phyloP scores from a whole-genome alignment of 1,140 invertebrate species.

The Carposina sasakii region DNA sequence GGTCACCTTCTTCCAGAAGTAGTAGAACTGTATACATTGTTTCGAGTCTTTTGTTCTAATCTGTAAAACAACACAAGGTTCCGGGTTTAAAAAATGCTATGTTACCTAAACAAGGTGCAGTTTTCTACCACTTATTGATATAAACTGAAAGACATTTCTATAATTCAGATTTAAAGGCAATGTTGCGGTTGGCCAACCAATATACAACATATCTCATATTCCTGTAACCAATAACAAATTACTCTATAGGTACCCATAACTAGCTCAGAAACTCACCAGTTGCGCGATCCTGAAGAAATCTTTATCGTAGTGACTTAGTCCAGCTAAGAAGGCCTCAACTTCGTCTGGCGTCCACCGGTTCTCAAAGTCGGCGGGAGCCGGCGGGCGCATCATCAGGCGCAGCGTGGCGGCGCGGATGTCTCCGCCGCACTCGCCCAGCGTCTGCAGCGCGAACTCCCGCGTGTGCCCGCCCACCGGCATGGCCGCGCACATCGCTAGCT shows the following conservation, averaged over 20 bases:
- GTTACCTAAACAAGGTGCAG: too few species aligned
- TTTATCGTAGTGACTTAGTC: slow-evolving; percentile 92
- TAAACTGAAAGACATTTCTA: too few species aligned
- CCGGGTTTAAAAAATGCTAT: background rate
- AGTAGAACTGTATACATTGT: slow-evolving; percentile 98
- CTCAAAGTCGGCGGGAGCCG: slow-evolving; percentile 80
- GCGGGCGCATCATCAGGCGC: slow-evolving; percentile 83
- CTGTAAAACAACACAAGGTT: slow-evolving; percentile 70
- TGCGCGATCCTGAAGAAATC: slow-evolving; percentile 92
- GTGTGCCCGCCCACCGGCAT: slow-evolving; percentile 93
- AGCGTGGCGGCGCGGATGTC: slow-evolving; percentile 92
- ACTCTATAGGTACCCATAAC: background rate
- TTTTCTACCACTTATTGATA: too few species aligned
- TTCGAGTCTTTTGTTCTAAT: slow-evolving; percentile 90
- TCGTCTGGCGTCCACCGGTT: slow-evolving; percentile 92
- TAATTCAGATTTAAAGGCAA: background rate
- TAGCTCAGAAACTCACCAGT: slow-evolving; percentile 76
- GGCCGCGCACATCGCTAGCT: slow-evolving; percentile 93
- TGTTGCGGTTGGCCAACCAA: too few species aligned
- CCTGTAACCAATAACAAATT: too few species aligned
- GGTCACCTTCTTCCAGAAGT: slow-evolving; percentile 98
- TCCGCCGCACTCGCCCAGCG: slow-evolving; percentile 89
- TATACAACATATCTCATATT: too few species aligned
- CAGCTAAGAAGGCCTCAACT: slow-evolving; percentile 90
- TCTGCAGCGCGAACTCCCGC: slow-evolving; percentile 94